phyloP scores from a whole-genome alignment of 2,888 invertebrate species.

The Unio delphinus region DNA sequence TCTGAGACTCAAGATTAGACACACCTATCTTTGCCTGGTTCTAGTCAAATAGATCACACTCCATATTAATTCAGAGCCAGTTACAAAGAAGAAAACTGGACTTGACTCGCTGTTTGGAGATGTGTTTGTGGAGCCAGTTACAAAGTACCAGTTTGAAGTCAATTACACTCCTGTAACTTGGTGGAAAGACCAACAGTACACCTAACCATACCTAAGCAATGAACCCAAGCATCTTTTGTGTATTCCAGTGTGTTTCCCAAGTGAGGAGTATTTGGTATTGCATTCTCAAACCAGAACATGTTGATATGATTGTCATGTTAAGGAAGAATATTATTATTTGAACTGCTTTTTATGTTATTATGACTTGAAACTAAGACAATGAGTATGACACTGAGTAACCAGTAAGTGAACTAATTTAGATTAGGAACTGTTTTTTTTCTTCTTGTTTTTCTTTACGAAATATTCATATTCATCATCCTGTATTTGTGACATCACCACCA shows the following conservation, averaged over 20 bases:
- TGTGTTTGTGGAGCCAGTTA: too few species aligned
- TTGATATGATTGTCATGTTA: constrained; percentile 7
- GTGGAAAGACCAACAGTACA: constrained; percentile 4
- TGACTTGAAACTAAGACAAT: too few species aligned
- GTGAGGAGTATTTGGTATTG: constrained; percentile 12
- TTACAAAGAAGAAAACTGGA: constrained; percentile 9
- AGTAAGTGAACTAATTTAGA: too few species aligned
- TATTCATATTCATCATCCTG: too few species aligned
- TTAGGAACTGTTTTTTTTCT: too few species aligned
- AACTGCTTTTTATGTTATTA: too few species aligned
- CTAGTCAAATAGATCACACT: constrained; percentile 1
- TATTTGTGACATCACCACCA: too few species aligned
- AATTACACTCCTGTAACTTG: constrained; percentile 4
- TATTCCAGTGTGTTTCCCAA: constrained; percentile 10
- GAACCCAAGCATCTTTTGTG: constrained; percentile 7
- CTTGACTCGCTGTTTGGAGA: background rate
- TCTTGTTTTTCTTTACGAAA: too few species aligned
- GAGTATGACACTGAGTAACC: too few species aligned
- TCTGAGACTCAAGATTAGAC: too few species aligned
- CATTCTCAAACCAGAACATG: constrained; percentile 8
- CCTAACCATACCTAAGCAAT: constrained; percentile 7
- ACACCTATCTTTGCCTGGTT: too few species aligned
- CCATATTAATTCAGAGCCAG: constrained; percentile 3
- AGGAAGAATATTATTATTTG: constrained; percentile 6
- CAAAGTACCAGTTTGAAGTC: background rate